Conservation (phyloP, 2,888 invertebrate species). For the Xylocampa areola region DNA sequence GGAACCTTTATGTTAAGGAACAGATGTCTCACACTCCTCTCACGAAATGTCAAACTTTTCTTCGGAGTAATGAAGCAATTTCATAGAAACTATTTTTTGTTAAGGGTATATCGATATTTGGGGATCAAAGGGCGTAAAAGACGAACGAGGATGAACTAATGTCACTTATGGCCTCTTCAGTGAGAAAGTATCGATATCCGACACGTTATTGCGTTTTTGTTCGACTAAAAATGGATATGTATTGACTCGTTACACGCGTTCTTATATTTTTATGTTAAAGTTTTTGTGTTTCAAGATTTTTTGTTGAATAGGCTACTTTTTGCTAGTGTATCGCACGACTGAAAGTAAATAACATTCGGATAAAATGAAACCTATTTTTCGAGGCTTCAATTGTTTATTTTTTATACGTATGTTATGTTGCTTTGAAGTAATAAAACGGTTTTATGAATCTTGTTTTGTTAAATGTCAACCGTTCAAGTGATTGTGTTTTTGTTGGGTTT, state of each 20-base stretch:
- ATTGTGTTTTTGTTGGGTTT: no score
- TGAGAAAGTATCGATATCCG: not conserved
- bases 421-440: no score
- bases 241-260: not conserved
- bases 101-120: constrained; percentile 6
- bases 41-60: constrained; percentile 56
- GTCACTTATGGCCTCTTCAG: not conserved
- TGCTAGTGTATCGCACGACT: no score
- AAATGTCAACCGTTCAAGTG: no score
- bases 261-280: not conserved
- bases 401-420: no score
- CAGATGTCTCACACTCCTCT: constrained; percentile 57
- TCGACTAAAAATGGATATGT: not conserved
- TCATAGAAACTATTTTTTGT: constrained; percentile 55
- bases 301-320: not conserved
- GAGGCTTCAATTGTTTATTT: no score
- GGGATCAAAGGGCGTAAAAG: not conserved
- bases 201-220: constrained; percentile 27
- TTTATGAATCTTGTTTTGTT: no score
- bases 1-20: constrained; percentile 50
- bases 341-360: no score
- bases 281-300: not conserved
- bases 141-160: not conserved
- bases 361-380: no score
- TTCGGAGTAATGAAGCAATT: constrained; percentile 61